Conservation (phyloP, 2,888 invertebrate genomes). For the Drosophila multiciliata region DNA sequence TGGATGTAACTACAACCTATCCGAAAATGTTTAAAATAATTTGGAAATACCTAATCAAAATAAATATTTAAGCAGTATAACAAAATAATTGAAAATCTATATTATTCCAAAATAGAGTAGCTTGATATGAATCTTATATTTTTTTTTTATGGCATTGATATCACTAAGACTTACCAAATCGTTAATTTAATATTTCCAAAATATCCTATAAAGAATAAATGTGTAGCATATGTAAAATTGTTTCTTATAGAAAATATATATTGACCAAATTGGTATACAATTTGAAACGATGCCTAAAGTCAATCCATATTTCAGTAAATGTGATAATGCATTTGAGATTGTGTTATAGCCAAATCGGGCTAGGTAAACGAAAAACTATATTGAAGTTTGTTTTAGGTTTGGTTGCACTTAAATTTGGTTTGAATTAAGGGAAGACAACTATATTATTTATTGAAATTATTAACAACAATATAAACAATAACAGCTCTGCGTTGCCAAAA, state of each 20-base stretch:
- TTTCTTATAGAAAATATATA: not conserved
- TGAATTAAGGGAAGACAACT: not conserved
- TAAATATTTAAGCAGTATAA: slow-evolving; percentile 46
- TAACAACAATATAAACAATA: not conserved
- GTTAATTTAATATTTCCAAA: not conserved
- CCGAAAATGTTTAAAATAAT: not conserved
- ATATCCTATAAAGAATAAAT: not conserved
- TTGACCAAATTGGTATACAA: not conserved
- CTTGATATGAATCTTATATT: slow-evolving; percentile 17
- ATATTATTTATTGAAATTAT: not conserved
- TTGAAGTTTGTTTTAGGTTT: too few relatives aligned
- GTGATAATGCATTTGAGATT: not conserved
- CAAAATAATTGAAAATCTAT: slow-evolving; percentile 21
- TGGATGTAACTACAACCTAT: not conserved
- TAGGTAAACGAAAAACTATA: not conserved
- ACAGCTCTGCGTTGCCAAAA: not conserved
- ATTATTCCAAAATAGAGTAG: slow-evolving; percentile 39
- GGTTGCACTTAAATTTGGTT: not conserved
- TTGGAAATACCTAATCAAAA: not conserved
- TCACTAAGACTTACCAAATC: not conserved
- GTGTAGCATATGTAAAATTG: not conserved
- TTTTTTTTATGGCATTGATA: not conserved
- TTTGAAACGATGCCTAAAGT: not conserved
- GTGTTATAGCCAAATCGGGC: not conserved
- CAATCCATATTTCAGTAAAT: not conserved